Evolutionary conservation across 2,797 vertebrate species (phyloP).

Genomic region (Protosalanx chinensis): DNA sequence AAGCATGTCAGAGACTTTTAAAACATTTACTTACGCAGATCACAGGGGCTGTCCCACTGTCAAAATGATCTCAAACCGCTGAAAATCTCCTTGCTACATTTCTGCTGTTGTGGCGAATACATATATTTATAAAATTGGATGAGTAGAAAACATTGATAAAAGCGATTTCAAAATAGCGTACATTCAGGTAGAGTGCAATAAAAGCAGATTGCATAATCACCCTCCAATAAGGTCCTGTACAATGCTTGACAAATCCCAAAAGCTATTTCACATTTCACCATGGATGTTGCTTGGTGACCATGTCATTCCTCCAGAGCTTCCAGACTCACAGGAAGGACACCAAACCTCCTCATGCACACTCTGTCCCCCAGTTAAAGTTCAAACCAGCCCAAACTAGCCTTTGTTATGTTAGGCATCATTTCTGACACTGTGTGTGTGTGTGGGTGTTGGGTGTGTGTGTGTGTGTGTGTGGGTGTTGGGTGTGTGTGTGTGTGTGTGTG

Average conservation of each 20-base stretch:
- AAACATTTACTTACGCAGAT: neutral
- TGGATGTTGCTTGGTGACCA: constrained; percentile 50
- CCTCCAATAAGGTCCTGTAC: constrained; percentile 47
- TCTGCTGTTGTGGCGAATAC: constrained; percentile 33
- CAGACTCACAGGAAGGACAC: neutral
- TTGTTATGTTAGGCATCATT: neutral
- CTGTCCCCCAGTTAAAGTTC: neutral
- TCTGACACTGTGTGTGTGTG: constrained; percentile 6
- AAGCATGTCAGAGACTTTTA: constrained; percentile 29
- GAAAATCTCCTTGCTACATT: constrained; percentile 44
- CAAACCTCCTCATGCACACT: neutral
- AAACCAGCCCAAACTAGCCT: neutral
- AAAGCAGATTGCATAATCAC: constrained; percentile 71
- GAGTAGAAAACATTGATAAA: constrained; percentile 50
- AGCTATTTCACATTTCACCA: constrained; percentile 59
- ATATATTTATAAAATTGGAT: constrained; percentile 24
- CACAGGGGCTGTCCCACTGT: constrained; percentile 2
- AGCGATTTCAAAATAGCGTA: constrained; percentile 57
- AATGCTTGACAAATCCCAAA: constrained; percentile 47
- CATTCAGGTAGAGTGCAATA: constrained; percentile 51
- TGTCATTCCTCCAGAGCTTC: constrained; percentile 47
- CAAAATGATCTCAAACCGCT: constrained; percentile 26
- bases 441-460: too few species aligned
- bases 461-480: too few species aligned
- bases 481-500: too few species aligned